Percentiles rank a stretch among this genome's conserved stretches.
Evolutionary conservation across 2,797 vertebrate genomes (phyloP).

Genomic region (Melanotaenia trifasciata): DNA sequence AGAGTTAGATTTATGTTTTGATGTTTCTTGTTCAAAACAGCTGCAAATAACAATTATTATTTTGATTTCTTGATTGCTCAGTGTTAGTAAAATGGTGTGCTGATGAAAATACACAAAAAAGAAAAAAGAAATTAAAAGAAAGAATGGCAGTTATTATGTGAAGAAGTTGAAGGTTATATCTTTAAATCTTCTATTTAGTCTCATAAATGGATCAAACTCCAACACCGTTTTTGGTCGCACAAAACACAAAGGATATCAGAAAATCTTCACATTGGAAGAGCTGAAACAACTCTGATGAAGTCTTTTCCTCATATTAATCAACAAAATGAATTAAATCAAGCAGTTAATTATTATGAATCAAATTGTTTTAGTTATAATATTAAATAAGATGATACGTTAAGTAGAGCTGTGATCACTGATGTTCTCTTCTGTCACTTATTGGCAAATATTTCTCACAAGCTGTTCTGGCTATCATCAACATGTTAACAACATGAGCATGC

Average conservation of each 20-base stretch:
- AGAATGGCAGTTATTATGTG: too few relatives aligned
- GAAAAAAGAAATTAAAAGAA: too few relatives aligned
- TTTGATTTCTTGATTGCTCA: background rate
- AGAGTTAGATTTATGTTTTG: background rate
- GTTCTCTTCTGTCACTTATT: background rate
- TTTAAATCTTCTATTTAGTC: background rate
- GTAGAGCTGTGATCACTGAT: background rate
- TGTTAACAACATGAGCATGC: slow-evolving; percentile 36
- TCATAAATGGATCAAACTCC: too few relatives aligned
- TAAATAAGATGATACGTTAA: background rate
- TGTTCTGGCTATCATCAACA: slow-evolving; percentile 34
- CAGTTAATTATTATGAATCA: background rate
- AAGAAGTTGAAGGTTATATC: background rate
- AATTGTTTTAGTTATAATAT: background rate
- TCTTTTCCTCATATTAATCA: background rate
- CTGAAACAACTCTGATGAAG: too few relatives aligned
- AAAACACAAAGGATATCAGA: background rate
- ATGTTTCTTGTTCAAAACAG: background rate
- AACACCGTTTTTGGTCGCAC: too few relatives aligned
- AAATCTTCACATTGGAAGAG: background rate
- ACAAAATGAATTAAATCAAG: background rate
- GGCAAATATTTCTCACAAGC: background rate
- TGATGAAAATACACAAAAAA: background rate
- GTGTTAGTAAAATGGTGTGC: background rate
- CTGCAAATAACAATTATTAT: background rate